Conservation (phyloP, 2,888 invertebrate species). For the Hymenopus coronatus region DNA sequence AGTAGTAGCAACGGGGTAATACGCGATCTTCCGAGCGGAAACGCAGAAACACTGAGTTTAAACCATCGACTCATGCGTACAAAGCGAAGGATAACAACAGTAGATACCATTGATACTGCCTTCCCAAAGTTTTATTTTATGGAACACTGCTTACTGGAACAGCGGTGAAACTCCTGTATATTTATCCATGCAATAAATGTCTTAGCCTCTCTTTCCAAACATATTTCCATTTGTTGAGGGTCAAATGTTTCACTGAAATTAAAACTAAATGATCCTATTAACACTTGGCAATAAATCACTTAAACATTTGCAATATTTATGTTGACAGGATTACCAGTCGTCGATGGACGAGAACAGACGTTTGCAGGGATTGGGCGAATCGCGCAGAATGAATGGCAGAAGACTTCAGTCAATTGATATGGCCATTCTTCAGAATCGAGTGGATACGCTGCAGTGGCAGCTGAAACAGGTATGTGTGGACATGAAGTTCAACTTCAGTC, state of each 20-base stretch:
- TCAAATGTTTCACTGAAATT: no score
- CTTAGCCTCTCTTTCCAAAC: no score
- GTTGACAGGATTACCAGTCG: conserved; percentile 48
- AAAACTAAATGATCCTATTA: no score
- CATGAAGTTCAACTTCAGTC: background rate
- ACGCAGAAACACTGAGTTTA: background rate
- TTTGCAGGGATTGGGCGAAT: conserved; percentile 38
- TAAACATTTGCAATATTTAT: background rate
- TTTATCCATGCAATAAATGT: no score
- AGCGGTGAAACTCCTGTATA: no score
- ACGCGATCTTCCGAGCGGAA: background rate
- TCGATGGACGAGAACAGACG: conserved; percentile 49
- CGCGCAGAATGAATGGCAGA: background rate
- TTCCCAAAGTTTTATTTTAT: background rate
- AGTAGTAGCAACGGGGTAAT: background rate
- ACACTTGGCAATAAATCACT: no score
- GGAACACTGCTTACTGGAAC: background rate
- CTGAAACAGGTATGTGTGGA: conserved; percentile 59
- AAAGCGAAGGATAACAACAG: background rate
- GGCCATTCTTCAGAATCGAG: conserved; percentile 62
- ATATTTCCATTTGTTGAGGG: background rate
- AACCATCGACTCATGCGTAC: background rate
- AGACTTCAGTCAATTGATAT: conserved; percentile 49
- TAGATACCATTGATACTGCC: background rate
- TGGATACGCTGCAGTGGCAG: conserved; percentile 71